These are phyloP conservation scores for Porites evermanni DNA, from an alignment of 92 coral and sea anemone genomes.

Conservation along the genomic window DNA sequence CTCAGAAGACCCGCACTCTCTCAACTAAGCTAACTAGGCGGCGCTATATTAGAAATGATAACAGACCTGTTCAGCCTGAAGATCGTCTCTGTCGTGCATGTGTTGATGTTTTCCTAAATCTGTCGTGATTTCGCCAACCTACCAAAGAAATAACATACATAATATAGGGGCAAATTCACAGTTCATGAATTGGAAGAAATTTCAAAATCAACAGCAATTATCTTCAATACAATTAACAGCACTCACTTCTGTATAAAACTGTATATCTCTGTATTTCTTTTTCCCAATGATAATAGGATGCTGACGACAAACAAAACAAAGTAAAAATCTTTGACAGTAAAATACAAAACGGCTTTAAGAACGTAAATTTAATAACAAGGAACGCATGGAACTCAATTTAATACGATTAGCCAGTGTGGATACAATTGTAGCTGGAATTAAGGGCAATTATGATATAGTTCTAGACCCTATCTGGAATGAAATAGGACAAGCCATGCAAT, in stretches of 20 bases:
- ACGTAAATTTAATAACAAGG: too few relatives aligned
- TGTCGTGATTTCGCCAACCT: constrained; percentile 99
- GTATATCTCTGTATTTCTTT: constrained; percentile 98
- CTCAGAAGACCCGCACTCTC: too few relatives aligned
- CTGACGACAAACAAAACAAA: constrained; percentile 37
- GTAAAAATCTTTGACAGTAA: background rate
- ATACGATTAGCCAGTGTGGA: too few relatives aligned
- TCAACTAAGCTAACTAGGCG: too few relatives aligned
- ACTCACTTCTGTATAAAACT: constrained; percentile 97
- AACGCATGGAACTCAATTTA: too few relatives aligned
- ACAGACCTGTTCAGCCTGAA: constrained; percentile 96
- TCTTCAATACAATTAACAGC: too few relatives aligned
- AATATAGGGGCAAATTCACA: background rate
- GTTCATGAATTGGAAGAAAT: background rate
- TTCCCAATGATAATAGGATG: constrained; percentile 98
- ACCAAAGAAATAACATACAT: background rate
- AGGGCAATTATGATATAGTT: too few relatives aligned
- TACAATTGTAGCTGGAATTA: too few relatives aligned
- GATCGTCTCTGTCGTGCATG: constrained; percentile 99
- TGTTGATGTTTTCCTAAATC: constrained; percentile 99
- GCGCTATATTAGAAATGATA: background rate
- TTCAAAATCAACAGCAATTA: too few relatives aligned
- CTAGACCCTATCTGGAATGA: too few relatives aligned
- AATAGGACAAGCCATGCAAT: too few relatives aligned
- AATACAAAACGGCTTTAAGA: too few relatives aligned